Percentiles rank a stretch among this genome's conserved stretches.
These are phyloP conservation scores for Calephelis nemesis DNA, from an alignment of 1,140 invertebrate species.

Conservation along the genomic window DNA sequence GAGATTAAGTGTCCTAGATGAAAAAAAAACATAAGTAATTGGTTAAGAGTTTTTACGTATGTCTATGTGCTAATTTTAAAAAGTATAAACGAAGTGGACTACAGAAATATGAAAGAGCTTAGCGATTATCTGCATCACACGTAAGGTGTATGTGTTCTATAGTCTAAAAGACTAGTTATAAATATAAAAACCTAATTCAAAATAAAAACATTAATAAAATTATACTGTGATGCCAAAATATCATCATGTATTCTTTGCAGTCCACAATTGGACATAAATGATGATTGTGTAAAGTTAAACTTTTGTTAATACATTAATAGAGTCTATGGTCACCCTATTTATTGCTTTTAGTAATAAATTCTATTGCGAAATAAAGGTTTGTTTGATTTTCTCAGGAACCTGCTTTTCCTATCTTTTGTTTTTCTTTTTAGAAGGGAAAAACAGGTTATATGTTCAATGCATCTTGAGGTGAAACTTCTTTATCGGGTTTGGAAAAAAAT, in stretches of 20 bases:
- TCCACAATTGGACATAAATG: conserved; percentile 23
- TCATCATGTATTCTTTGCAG: conserved; percentile 1
- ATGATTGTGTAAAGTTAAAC: conserved; percentile 59
- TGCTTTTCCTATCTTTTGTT: neutral
- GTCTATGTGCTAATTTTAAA: no score
- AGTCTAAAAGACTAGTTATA: conserved; percentile 8
- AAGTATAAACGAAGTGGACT: no score
- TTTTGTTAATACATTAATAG: conserved; percentile 74
- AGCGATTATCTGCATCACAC: neutral
- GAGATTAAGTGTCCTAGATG: no score
- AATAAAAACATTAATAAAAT: conserved; percentile 31
- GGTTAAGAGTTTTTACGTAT: no score
- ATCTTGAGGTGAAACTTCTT: no score
- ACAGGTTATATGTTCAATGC: neutral
- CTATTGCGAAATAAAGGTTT: conserved; percentile 39
- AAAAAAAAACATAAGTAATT: no score
- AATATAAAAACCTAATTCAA: conserved; percentile 18
- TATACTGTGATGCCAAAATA: conserved; percentile 75
- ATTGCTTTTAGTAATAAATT: conserved; percentile 76
- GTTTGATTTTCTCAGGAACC: neutral
- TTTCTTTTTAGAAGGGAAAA: no score
- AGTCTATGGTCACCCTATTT: conserved; percentile 73
- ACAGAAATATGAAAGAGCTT: neutral
- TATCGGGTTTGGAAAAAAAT: no score
- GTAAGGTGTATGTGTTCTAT: neutral